Evolutionary conservation across 2,113 vertebrate species (phyloP), one percentile per base, ranked within the genome.

Genomic region (Polypterus senegalus): DNA sequence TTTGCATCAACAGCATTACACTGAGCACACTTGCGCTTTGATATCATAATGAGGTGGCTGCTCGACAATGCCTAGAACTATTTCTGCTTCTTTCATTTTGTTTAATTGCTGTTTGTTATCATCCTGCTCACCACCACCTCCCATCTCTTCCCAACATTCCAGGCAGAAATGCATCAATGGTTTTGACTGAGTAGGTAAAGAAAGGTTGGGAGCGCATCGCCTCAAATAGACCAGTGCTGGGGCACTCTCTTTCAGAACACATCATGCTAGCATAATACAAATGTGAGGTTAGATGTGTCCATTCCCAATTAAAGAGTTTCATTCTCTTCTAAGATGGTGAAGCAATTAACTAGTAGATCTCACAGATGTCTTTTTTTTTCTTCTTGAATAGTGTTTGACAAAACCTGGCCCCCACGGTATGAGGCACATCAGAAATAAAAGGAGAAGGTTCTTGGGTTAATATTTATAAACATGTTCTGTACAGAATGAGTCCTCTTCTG

Each of bases 331-430:
- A 57, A 57, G 56, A 9, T 57, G 56, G 4, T 57, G 56, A 44
- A 57, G 56, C 56, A 57, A 57, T 57, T 57, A 57, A 45, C 27
- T 4, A 43, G 4, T 7, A 57, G 46, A 44, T 57, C 56, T 57
- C 56, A 57, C 56, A 57, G 56, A 45, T 57, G 56, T 57, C 56
- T 57, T 57, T 57, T 45, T 57, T 45, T 57, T 3, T 27, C 43
- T 11, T 44, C 43, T 44, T 44, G 3, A 6, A 6, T 11, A 45
- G 6, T 44, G 3, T 57, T 57, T 44, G 56, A 44, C 56, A 9
- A 57, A 6, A 27, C 56, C 56, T 45, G 46, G 27, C 56, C 56
- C 56, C 56, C 56, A 57, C 3, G 46, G 56, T 45, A 57, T 11
- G 56, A 57, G 56, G 9, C 6, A 6, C 49, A 7, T 51, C 49